Conservation (phyloP, 2,113 vertebrate species). For the Caranx melampygus region DNA sequence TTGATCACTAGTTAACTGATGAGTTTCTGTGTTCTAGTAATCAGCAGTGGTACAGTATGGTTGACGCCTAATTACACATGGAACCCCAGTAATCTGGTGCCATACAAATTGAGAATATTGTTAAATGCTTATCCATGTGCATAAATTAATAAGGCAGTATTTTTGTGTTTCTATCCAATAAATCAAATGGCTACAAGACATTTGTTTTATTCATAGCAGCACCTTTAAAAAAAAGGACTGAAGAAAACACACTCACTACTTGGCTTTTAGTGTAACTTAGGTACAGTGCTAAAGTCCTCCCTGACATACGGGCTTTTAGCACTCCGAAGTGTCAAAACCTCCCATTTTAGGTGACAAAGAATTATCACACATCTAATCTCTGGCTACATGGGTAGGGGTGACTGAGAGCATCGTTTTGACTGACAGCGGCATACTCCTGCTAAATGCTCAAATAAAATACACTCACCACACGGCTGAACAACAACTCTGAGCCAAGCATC, state of each 20-base stretch:
- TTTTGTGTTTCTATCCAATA: background rate
- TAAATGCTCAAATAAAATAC: slow-evolving; percentile 43
- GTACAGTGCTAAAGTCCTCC: slow-evolving; percentile 43
- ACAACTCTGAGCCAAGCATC: slow-evolving; percentile 10
- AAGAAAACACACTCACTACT: slow-evolving; percentile 24
- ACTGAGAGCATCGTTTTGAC: slow-evolving; percentile 51
- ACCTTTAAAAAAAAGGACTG: slow-evolving; percentile 6
- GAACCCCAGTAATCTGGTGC: background rate
- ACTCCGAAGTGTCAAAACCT: slow-evolving; percentile 74
- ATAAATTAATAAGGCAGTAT: background rate
- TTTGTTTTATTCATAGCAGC: background rate
- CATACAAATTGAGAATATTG: background rate
- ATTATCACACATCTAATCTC: slow-evolving; percentile 70
- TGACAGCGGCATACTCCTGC: slow-evolving; percentile 20
- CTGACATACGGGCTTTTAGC: slow-evolving; percentile 77
- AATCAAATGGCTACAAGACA: background rate
- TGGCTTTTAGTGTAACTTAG: slow-evolving; percentile 58
- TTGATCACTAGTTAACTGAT: background rate
- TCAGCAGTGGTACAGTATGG: too few species aligned
- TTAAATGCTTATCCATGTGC: background rate
- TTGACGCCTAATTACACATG: background rate
- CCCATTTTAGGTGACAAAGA: slow-evolving; percentile 76
- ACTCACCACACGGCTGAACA: slow-evolving; percentile 15
- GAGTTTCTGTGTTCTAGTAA: background rate
- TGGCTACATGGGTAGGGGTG: slow-evolving; percentile 55